Percentiles rank a stretch among this genome's conserved stretches.
Evolutionary conservation across 2,113 vertebrate genomes (phyloP).

Genomic region (Rhinopomastus cyanomelas): DNA sequence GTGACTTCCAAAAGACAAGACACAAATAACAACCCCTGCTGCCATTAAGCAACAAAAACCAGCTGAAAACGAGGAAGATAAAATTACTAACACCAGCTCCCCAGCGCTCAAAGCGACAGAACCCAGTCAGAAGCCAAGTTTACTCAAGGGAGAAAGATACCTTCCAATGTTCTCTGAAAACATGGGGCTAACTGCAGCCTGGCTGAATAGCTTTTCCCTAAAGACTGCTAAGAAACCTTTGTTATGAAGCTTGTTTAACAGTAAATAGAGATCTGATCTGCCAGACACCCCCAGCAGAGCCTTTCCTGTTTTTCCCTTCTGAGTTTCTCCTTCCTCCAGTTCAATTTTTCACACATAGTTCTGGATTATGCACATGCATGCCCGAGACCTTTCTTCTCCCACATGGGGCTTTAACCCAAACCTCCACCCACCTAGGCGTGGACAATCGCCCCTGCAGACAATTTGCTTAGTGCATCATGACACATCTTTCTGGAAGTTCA

Average conservation of each 20-base stretch:
- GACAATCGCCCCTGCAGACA: not conserved
- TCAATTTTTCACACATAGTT: not conserved
- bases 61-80: not conserved
- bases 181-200: not conserved
- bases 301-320: not conserved
- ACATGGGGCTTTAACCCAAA: not conserved
- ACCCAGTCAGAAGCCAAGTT: not conserved
- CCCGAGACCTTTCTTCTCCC: not conserved
- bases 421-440: not conserved
- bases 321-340: not conserved
- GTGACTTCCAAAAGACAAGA: not conserved
- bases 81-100: not conserved
- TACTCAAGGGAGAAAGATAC: not conserved
- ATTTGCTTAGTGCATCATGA: accelerated
- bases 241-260: not conserved
- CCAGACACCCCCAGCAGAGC: not conserved
- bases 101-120: not conserved
- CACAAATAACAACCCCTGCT: not conserved
- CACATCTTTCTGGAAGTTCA: no score
- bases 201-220: not conserved
- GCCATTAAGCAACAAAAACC: not conserved
- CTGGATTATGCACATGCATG: not conserved
- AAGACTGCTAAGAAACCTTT: not conserved
- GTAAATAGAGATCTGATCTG: not conserved
- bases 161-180: not conserved